Percentiles rank a stretch among this genome's conserved stretches.
These are phyloP conservation scores for Theristus sp. DNA, from an alignment of 2,888 invertebrate genomes.

Conservation along the genomic window DNA sequence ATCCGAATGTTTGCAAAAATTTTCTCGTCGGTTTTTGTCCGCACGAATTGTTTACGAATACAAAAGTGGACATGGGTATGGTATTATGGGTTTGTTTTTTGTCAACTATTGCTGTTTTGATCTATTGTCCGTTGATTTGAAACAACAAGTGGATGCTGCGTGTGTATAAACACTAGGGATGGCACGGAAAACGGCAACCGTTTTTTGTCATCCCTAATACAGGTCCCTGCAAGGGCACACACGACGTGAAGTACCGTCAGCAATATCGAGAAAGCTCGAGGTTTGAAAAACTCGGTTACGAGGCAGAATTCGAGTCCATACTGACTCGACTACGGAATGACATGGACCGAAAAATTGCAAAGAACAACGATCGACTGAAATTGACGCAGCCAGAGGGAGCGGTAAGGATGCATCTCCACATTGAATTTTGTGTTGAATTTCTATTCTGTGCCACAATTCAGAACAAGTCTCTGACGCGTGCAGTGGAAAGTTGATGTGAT, in stretches of 20 bases:
- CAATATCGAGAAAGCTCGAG: constrained; percentile 41
- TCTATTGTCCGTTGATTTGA: not conserved
- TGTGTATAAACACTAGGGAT: no score
- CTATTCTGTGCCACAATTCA: not conserved
- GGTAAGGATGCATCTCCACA: not conserved
- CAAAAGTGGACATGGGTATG: constrained; percentile 69
- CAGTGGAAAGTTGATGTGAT: no score
- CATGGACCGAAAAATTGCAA: constrained; percentile 66
- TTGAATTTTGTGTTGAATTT: not conserved
- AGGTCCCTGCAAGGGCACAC: constrained; percentile 71
- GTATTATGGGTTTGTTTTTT: not conserved
- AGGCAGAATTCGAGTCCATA: constrained; percentile 82
- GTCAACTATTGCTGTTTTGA: no score
- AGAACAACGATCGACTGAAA: constrained; percentile 58
- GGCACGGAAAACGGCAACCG: no score
- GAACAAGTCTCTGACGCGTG: not conserved
- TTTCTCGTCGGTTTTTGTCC: constrained; percentile 93
- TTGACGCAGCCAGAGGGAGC: constrained; percentile 5
- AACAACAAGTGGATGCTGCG: no score
- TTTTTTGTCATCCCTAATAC: no score
- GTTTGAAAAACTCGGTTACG: constrained; percentile 69
- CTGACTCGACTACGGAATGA: constrained; percentile 81
- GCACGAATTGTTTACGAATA: constrained; percentile 91
- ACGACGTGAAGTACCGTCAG: constrained; percentile 80
- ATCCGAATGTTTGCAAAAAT: constrained; percentile 74